Conservation (phyloP, 1,140 invertebrate species). For the Oryctes rhinoceros region DNA sequence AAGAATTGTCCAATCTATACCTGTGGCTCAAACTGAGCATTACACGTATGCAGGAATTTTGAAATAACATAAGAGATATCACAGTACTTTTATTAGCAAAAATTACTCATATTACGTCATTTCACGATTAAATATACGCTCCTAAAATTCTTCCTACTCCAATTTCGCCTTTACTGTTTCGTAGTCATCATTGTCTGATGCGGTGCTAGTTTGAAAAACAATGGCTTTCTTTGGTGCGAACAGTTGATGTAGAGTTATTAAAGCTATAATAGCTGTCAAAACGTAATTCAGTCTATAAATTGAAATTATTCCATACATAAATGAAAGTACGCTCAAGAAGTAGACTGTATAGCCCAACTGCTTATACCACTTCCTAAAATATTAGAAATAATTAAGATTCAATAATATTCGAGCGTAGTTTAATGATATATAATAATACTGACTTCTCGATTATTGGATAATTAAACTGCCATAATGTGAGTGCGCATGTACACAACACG, state of each 20-base stretch:
- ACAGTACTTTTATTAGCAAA: slow-evolving; percentile 26
- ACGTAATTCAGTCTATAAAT: slow-evolving; percentile 67
- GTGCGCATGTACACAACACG: slow-evolving; percentile 62
- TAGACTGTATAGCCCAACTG: slow-evolving; percentile 63
- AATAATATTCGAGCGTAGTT: background rate
- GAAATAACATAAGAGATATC: slow-evolving; percentile 5
- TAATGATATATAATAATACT: slow-evolving; percentile 46
- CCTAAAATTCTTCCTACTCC: slow-evolving; percentile 39
- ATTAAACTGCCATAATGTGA: slow-evolving; percentile 65
- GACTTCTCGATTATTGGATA: slow-evolving; percentile 63
- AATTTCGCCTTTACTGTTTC: slow-evolving; percentile 44
- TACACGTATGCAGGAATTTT: background rate
- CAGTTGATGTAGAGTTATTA: slow-evolving; percentile 66
- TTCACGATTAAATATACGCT: background rate
- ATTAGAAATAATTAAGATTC: slow-evolving; percentile 35
- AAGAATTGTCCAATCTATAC: too few relatives aligned
- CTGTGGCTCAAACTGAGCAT: too few relatives aligned
- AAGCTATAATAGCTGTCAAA: slow-evolving; percentile 63
- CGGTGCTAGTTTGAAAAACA: background rate
- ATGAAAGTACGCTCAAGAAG: slow-evolving; percentile 62
- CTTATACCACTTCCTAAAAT: slow-evolving; percentile 64
- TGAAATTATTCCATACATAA: slow-evolving; percentile 66
- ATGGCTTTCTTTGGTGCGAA: slow-evolving; percentile 50
- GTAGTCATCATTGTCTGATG: slow-evolving; percentile 8
- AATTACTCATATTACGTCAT: background rate